phyloP scores from a whole-genome alignment of 2,113 vertebrate species.

The Pollachius pollachius region DNA sequence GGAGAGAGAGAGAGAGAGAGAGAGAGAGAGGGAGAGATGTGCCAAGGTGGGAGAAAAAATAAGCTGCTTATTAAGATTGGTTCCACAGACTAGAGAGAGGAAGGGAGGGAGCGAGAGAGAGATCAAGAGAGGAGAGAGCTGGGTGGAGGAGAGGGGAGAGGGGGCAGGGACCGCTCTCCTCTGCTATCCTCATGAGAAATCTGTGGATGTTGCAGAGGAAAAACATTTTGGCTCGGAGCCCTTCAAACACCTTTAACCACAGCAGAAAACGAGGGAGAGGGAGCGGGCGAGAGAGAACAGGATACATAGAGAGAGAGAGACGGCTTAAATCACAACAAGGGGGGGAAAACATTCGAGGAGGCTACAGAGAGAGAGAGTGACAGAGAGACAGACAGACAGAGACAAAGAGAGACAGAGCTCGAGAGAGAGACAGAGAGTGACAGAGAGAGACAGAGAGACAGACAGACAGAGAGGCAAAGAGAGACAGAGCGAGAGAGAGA shows the following conservation, averaged over 20 bases:
- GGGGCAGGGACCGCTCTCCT: slow-evolving; percentile 50
- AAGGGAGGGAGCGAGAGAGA: background rate
- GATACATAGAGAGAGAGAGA: slow-evolving; percentile 36
- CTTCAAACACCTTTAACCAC: slow-evolving; percentile 60
- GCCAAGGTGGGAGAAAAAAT: slow-evolving; percentile 59
- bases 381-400: background rate
- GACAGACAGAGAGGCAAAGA: background rate
- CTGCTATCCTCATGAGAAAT: slow-evolving; percentile 59
- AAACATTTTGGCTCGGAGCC: slow-evolving; percentile 64
- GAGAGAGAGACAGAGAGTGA: background rate
- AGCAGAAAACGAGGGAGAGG: slow-evolving; percentile 36
- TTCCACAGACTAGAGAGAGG: background rate
- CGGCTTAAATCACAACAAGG: background rate
- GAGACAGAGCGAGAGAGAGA: background rate
- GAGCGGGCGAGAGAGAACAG: slow-evolving; percentile 35
- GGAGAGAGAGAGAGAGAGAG: slow-evolving; percentile 18
- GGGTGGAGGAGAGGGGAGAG: slow-evolving; percentile 27
- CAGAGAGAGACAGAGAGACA: background rate
- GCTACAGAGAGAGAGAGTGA: background rate
- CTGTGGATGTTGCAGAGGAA: slow-evolving; percentile 58
- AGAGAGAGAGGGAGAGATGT: slow-evolving; percentile 26
- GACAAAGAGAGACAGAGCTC: background rate
- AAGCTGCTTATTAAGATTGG: slow-evolving; percentile 63
- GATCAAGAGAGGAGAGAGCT: slow-evolving; percentile 33
- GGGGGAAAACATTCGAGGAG: background rate